These are phyloP conservation scores for Darevskia nairensis DNA, from an alignment of 2,797 vertebrate genomes.

Conservation along the genomic window DNA sequence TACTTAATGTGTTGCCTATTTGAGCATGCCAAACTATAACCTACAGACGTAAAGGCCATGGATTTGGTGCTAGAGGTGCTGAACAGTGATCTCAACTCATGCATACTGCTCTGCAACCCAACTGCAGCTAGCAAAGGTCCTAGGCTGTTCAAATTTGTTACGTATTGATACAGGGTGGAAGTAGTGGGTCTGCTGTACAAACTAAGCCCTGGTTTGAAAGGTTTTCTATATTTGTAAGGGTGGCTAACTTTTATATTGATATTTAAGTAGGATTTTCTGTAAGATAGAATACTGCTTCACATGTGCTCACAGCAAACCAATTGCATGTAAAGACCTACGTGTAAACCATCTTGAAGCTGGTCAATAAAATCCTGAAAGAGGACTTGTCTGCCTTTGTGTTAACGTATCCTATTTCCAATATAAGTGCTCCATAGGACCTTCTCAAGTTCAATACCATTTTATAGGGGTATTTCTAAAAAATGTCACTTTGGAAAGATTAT, in stretches of 20 bases:
- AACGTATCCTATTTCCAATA: no score
- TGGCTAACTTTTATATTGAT: conserved; percentile 22
- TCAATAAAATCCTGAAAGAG: conserved; percentile 36
- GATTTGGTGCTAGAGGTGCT: background rate
- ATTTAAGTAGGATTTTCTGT: conserved; percentile 16
- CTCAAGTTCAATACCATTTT: background rate
- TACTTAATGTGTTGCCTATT: background rate
- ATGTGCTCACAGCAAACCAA: conserved; percentile 19
- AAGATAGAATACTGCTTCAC: conserved; percentile 14
- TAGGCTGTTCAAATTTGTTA: background rate
- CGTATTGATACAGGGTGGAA: background rate
- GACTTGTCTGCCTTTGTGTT: background rate
- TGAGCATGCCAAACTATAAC: background rate
- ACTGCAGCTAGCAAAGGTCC: background rate
- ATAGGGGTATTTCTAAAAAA: background rate
- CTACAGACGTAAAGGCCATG: background rate
- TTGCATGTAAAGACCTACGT: conserved; percentile 10
- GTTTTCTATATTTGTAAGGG: conserved; percentile 16
- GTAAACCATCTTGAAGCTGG: conserved; percentile 34
- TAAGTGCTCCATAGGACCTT: no score
- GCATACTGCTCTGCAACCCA: background rate
- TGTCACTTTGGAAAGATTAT: background rate
- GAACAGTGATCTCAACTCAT: background rate
- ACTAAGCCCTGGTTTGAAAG: background rate
- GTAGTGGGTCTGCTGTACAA: background rate